Percentiles rank a stretch among this genome's conserved stretches.
phyloP scores from a whole-genome alignment of 2,113 vertebrate genomes.

The Eclectus roratus region DNA sequence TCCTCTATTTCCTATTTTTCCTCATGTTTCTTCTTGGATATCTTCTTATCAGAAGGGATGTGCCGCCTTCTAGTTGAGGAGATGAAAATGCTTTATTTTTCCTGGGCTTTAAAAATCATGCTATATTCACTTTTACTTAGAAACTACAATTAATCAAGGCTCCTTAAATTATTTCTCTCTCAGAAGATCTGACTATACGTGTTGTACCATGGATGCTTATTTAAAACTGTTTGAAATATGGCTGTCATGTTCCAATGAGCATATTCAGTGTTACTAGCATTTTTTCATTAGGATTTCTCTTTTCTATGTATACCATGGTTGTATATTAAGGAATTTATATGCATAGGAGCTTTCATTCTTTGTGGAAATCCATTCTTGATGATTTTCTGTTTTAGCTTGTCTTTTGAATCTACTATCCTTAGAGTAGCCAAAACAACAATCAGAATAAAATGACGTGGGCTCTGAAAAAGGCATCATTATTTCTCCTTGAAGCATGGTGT shows the following conservation, averaged over 20 bases:
- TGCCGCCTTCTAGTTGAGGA: not conserved
- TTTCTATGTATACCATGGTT: not conserved
- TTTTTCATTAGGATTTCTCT: not conserved
- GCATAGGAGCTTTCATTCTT: not conserved
- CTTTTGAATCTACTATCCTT: not conserved
- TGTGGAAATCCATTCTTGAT: not conserved
- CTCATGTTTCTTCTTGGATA: not conserved
- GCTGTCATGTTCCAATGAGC: not conserved
- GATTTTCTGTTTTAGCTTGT: not conserved
- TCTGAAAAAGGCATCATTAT: constrained; percentile 60
- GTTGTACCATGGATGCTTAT: not conserved
- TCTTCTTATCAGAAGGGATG: not conserved
- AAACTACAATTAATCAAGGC: not conserved
- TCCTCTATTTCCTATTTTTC: not conserved
- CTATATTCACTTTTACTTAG: not conserved
- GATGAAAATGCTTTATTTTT: not conserved
- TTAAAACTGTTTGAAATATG: not conserved
- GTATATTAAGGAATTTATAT: not conserved
- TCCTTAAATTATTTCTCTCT: not conserved
- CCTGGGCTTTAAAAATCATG: not conserved
- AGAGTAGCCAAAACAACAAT: constrained; percentile 8
- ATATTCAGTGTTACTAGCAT: not conserved
- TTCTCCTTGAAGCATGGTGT: constrained; percentile 53
- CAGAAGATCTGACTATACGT: not conserved
- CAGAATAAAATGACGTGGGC: constrained; percentile 6